Evolutionary conservation across 2,888 invertebrate species (phyloP), one percentile per base, ranked within the genome.

Genomic region (Eupithecia subumbrata): DNA sequence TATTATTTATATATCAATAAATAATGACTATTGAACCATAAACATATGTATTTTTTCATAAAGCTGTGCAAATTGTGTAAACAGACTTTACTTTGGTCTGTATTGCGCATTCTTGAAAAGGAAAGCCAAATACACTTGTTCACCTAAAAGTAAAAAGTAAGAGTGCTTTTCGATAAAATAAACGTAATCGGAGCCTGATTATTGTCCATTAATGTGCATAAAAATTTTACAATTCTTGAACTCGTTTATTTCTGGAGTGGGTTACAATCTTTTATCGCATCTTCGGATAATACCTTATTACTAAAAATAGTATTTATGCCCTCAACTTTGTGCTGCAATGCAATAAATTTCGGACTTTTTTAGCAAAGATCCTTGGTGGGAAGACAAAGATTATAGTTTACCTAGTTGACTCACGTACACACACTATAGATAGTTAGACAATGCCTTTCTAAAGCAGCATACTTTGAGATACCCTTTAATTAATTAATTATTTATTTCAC

Each of bases 131-230:
- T n/a, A n/a, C n/a, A 56, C n/a, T 56, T 9, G n/a, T 56, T 56
- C 22, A 56, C 56, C 12, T 56, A 56, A 56, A 56, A 56, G 56
- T 56, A 25, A 60, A 25, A 56, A 56, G 56, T 56, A 25, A 60
- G 14, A 22, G 60, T 60, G 60, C 22, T 25, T 60, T 60, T 60
- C 25, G 25, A 5, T 25, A 60, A 22, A 60, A 22, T 12, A 2
- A 14, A 25, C 12, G 60, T 25, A 14, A 25, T 60, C 12, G 9
- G 11, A 56, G 60, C 5, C 25, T 12, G 22, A 5, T 56, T 56
- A 16, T 16, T 25, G 14, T 63, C 9, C 7, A 1, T 63, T 30
- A 2, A 14, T 48, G 34, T 66, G 66, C n/a, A 37, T 66, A 37
- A 12, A 40, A 67, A 67, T 67, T 67, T 22, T 40, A 67, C 3